Conservation (phyloP, 2,113 vertebrate species). For the Ovis canadensis region DNA sequence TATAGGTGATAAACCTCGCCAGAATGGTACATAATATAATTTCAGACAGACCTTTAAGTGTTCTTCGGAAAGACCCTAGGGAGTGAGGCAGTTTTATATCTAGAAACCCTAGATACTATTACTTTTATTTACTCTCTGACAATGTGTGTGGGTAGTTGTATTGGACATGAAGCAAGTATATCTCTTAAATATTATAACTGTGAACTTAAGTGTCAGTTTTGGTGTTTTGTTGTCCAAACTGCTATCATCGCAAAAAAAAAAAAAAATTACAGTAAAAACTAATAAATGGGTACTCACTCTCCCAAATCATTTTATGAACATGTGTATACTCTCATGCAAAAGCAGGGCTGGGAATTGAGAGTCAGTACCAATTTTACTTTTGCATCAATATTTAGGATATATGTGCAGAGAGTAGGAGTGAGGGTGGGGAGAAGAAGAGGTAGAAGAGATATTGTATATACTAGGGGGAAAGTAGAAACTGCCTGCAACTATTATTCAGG, state of each 20-base stretch:
- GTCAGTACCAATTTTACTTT: not conserved
- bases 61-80: constrained; percentile 42
- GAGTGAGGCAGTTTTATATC: constrained; percentile 34
- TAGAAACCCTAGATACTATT: not conserved
- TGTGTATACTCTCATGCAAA: not conserved
- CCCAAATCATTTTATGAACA: not conserved
- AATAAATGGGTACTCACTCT: not conserved
- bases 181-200: constrained; percentile 37
- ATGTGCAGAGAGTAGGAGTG: not conserved
- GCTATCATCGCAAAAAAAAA: constrained; percentile 22
- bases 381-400: not conserved
- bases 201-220: constrained; percentile 31
- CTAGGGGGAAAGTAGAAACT: not conserved
- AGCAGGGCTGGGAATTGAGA: not conserved
- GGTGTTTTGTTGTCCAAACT: constrained; percentile 48
- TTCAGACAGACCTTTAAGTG: constrained; percentile 56
- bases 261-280: not conserved
- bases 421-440: not conserved
- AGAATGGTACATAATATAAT: constrained; percentile 61
- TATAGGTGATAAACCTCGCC: constrained; percentile 61
- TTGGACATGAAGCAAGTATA: constrained; percentile 1
- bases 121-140: constrained; percentile 52
- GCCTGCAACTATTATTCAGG: not conserved
- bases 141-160: constrained; percentile 9
- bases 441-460: not conserved